A percentile compares a stretch with the other conserved stretches of the same genome.
phyloP scores from a whole-genome alignment of 2,888 invertebrate genomes.

The Drosophila mimetica region DNA sequence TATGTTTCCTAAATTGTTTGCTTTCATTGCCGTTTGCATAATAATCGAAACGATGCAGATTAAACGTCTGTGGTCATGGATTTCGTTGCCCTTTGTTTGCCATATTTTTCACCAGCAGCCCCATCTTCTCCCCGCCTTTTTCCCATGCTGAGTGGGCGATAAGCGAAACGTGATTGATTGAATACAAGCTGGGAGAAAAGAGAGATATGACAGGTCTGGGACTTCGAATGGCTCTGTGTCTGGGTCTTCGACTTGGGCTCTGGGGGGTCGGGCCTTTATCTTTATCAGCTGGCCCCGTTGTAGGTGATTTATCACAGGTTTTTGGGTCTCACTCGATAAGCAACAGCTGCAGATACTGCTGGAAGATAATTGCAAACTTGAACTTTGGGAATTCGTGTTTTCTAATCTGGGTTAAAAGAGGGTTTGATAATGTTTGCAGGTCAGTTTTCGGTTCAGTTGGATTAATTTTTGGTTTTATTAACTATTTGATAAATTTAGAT shows the following conservation, averaged over 20 bases:
- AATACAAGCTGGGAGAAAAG: conserved; percentile 19
- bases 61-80: conserved; percentile 53
- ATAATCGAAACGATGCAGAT: conserved; percentile 43
- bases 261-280: conserved; percentile 11
- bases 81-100: conserved; percentile 29
- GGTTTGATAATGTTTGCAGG: background rate
- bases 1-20: conserved; percentile 43
- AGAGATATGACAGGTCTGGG: conserved; percentile 23
- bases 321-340: background rate
- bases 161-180: conserved; percentile 57
- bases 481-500: too few species aligned
- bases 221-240: background rate
- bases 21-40: conserved; percentile 60
- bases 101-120: conserved; percentile 25
- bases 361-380: background rate
- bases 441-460: background rate
- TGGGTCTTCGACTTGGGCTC: background rate
- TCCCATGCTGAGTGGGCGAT: conserved; percentile 31
- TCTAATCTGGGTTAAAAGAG: conserved; percentile 1
- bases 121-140: background rate
- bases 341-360: conserved; percentile 6
- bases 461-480: background rate
- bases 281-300: conserved; percentile 25
- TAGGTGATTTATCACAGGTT: conserved; percentile 26
- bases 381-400: background rate